phyloP scores from a whole-genome alignment of 2,888 invertebrate genomes.

The Ophion ellenae region DNA sequence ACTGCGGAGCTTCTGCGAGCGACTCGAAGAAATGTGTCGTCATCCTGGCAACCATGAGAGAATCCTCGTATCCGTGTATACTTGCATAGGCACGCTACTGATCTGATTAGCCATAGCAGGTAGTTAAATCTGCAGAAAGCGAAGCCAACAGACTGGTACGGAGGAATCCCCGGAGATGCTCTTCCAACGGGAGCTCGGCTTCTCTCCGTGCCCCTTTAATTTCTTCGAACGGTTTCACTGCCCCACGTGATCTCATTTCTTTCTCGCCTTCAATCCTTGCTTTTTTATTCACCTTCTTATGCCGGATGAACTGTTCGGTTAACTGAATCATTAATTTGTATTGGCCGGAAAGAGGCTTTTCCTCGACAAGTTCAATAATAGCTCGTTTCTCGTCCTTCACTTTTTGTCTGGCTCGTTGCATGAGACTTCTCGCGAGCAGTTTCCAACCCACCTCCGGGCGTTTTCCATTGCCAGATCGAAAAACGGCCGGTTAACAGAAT shows the following conservation, averaged over 20 bases:
- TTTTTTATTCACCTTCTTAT: conserved; percentile 26
- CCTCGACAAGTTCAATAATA: conserved; percentile 12
- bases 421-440: conserved; percentile 7
- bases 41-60: background rate
- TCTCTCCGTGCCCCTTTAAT: conserved; percentile 57
- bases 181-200: conserved; percentile 16
- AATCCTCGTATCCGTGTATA: too few relatives aligned
- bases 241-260: conserved; percentile 13
- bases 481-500: background rate
- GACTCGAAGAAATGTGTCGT: background rate
- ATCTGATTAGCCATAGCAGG: conserved; percentile 13
- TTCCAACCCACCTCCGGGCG: background rate
- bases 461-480: background rate
- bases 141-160: conserved; percentile 1
- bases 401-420: background rate
- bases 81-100: background rate
- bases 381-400: conserved; percentile 7
- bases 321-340: conserved; percentile 64
- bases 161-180: conserved; percentile 37
- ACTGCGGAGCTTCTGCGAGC: background rate
- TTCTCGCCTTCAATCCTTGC: conserved; percentile 9
- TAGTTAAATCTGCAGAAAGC: conserved; percentile 9
- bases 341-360: conserved; percentile 35
- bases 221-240: conserved; percentile 49
- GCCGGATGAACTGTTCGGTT: conserved; percentile 48